Evolutionary conservation across 2,113 vertebrate species (phyloP).

Genomic region (Xiphophorus hellerii): DNA sequence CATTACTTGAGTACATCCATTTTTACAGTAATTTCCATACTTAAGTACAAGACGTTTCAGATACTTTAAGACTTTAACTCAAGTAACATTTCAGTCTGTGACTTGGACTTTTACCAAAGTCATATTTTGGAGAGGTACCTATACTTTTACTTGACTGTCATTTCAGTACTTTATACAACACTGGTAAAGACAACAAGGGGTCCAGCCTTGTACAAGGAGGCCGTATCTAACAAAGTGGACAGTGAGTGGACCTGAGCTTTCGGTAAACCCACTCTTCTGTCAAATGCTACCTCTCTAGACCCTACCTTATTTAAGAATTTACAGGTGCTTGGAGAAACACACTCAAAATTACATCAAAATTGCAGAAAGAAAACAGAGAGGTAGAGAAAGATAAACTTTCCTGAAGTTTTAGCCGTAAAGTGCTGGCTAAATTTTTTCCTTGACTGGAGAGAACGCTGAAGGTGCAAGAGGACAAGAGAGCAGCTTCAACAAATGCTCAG

Average conservation of each 20-base stretch:
- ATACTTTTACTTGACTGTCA: no score
- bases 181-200: neutral
- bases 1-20: no score
- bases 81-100: no score
- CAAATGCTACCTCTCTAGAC: neutral
- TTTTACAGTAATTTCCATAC: no score
- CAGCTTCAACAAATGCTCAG: constrained; percentile 25
- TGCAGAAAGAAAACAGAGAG: neutral
- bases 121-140: no score
- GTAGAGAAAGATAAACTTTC: constrained; percentile 46
- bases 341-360: neutral
- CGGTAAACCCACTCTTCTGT: neutral
- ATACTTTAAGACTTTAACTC: no score
- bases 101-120: no score
- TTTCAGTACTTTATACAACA: no score
- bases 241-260: no score
- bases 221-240: neutral
- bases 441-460: constrained; percentile 29
- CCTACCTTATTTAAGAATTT: neutral
- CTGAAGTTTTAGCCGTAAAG: constrained; percentile 42
- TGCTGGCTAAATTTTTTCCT: constrained; percentile 58
- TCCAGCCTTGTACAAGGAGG: neutral
- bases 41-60: no score
- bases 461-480: constrained; percentile 41
- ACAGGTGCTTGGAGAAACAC: neutral